Conservation (phyloP, 2,113 vertebrate species). For the Cynopterus brachyotis region DNA sequence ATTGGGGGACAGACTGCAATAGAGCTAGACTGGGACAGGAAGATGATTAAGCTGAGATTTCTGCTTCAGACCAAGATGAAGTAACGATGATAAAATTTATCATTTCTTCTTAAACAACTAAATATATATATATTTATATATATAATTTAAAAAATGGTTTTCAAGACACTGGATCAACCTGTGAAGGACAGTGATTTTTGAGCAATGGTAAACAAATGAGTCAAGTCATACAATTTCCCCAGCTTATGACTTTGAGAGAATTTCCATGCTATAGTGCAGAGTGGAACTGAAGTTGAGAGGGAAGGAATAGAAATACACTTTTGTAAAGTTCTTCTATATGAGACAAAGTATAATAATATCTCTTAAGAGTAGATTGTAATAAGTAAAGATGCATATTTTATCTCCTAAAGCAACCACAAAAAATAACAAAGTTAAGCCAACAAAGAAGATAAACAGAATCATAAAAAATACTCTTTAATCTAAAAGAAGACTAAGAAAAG, state of each 20-base stretch:
- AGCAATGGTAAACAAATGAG: background rate
- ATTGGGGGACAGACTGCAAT: background rate
- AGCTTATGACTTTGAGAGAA: background rate
- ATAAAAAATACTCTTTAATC: background rate
- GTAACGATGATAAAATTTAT: background rate
- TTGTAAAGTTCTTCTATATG: background rate
- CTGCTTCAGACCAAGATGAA: constrained; percentile 20
- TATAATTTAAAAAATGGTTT: background rate
- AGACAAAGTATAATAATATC: background rate
- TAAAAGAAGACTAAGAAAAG: background rate
- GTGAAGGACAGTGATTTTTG: background rate
- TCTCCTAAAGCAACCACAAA: background rate
- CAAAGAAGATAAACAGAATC: background rate
- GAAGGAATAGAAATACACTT: background rate
- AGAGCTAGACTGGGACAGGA: background rate
- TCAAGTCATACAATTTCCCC: background rate
- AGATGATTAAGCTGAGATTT: constrained; percentile 31
- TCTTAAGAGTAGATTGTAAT: background rate
- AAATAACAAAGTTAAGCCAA: constrained; percentile 29
- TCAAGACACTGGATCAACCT: background rate
- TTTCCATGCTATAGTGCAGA: background rate
- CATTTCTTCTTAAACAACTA: background rate
- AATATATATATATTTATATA: background rate
- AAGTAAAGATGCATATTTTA: constrained; percentile 8
- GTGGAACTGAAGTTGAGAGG: background rate